These are phyloP conservation scores for Epistrophella euchroma DNA, from an alignment of 2,888 invertebrate genomes.

Conservation along the genomic window DNA sequence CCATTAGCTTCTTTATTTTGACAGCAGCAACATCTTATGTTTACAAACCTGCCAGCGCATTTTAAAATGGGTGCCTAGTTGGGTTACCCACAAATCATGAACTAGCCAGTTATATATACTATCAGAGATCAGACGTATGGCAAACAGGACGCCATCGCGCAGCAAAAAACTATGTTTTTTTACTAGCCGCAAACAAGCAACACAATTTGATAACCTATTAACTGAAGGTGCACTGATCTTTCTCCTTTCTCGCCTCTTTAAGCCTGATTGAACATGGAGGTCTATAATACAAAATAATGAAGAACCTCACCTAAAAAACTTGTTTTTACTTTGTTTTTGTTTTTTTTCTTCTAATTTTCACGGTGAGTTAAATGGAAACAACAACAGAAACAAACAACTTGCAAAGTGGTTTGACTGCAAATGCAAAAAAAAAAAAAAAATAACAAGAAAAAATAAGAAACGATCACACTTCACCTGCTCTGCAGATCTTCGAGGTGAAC, in stretches of 20 bases:
- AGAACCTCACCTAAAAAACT: constrained; percentile 37
- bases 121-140: neutral
- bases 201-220: constrained; percentile 57
- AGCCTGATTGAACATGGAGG: constrained; percentile 36
- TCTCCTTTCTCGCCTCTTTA: constrained; percentile 50
- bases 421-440: constrained; percentile 11
- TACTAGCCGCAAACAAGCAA: constrained; percentile 10
- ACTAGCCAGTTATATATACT: neutral
- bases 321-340: constrained; percentile 34
- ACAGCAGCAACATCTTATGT: constrained; percentile 12
- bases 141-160: constrained; percentile 44
- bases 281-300: neutral
- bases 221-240: constrained; percentile 56
- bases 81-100: constrained; percentile 32
- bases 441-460: constrained; percentile 24
- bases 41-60: constrained; percentile 8
- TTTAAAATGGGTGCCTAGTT: neutral
- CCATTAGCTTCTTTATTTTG: constrained; percentile 33
- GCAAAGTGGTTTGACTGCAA: constrained; percentile 41
- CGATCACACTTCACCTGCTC: constrained; percentile 67
- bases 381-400: constrained; percentile 27
- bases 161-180: constrained; percentile 26
- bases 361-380: constrained; percentile 4
- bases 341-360: constrained; percentile 24
- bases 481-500: constrained; percentile 41